phyloP scores from a whole-genome alignment of 2,888 invertebrate genomes.

The Athalia rosae region DNA sequence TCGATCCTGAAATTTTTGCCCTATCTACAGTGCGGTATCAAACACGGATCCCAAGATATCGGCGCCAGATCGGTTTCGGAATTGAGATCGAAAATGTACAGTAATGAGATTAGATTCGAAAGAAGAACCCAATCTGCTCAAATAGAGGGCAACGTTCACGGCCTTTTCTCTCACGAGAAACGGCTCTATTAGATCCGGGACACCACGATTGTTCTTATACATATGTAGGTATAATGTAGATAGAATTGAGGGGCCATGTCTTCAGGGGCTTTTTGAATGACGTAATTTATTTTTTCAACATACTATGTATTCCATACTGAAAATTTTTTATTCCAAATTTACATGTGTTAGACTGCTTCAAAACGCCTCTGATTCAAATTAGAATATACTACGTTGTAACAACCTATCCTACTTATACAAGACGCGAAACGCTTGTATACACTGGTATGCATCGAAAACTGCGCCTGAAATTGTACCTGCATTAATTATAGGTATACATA shows the following conservation, averaged over 20 bases:
- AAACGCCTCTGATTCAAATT: conserved; percentile 17
- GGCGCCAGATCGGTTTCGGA: conserved; percentile 84
- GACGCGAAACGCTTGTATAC: no score
- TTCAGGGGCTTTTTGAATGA: no score
- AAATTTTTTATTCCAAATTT: conserved; percentile 19
- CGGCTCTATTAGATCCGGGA: conserved; percentile 82
- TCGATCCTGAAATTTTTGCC: conserved; percentile 96
- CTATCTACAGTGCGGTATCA: conserved; percentile 95
- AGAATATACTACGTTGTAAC: neutral
- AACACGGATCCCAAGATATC: conserved; percentile 98
- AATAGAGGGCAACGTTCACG: conserved; percentile 97
- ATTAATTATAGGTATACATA: conserved; percentile 24
- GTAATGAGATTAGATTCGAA: conserved; percentile 95
- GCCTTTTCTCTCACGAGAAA: conserved; percentile 96
- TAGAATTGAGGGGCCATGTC: no score
- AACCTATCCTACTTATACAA: no score
- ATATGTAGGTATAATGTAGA: neutral
- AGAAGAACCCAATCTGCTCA: conserved; percentile 96
- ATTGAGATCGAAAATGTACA: conserved; percentile 84
- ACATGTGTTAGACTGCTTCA: neutral
- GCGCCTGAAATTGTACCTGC: conserved; percentile 28
- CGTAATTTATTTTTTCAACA: no score
- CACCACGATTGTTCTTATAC: neutral
- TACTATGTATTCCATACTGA: neutral
- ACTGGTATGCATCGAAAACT: neutral